Evolutionary conservation across 2,797 vertebrate genomes (phyloP), one percentile per base, ranked within the genome.

Genomic region (Pelochelys cantorii): DNA sequence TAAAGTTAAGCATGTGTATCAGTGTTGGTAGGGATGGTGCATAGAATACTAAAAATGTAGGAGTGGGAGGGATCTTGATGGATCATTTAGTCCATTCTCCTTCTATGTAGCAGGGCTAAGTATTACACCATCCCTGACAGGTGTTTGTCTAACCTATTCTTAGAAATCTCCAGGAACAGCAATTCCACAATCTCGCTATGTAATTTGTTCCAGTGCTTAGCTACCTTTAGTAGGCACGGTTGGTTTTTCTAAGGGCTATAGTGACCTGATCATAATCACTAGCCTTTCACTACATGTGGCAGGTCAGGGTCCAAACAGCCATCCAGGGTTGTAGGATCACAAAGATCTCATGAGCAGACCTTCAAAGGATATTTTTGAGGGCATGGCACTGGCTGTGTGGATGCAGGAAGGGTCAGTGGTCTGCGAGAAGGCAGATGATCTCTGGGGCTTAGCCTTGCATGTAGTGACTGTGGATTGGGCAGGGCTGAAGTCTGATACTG

Each of bases 401-500:
- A 27, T 77, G 42, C 74, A 14, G 74, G 23, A 14, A 27, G 13
- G 13, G 74, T 37, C 11, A 71, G 34, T 48, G 1, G 18, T 79
- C 56, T 56, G 53, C 2, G 37, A 29, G 14, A 29, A 29, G 11
- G 17, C 3, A 8, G 11, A 18, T 74, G 37, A 3, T 20, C 53
- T 13, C 1, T 3, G 15, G 37, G 57, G 80, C 55, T 42, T 3
- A 0, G 42, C 55, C 52, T 27, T 77, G 4, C 59, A 81, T 18
- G 18, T 14, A 55, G 60, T 81, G 65, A 79, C 0, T 34, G 11
- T 34, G 48, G 55, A 0, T 1, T 7, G 48, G 37, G 18, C 1
- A 5, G 13, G 5, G 0, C 0, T 60, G 31, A 55, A n/a, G 22
- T 15, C 52, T 22, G 3, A 23, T 23, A 88, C 4, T 25, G 84